Evolutionary conservation across 2,113 vertebrate genomes (phyloP), one percentile per base, ranked within the genome.

Genomic region (Oenanthe oenanthe): DNA sequence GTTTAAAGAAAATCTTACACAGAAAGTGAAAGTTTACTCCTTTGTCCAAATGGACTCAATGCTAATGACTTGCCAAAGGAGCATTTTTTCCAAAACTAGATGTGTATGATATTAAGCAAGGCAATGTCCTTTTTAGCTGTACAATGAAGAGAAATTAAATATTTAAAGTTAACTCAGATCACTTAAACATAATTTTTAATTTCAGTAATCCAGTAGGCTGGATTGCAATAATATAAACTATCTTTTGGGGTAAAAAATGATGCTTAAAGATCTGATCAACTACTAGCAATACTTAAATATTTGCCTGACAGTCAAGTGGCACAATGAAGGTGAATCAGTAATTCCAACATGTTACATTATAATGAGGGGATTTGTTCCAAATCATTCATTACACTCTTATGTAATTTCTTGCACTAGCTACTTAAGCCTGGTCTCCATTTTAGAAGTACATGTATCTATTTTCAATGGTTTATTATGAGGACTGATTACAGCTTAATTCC

Each of bases 31-130:
- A 78, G 79, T 83, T 73, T 63, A 90, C 48, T 89, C 60, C 92
- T 88, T 88, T 85, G 85, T 86, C 70, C 68, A 10, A 89, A 62
- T 60, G 38, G 11, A 73, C 89, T 88, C 15, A 14, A 48, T 83
- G 71, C 56, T 95, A 36, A 92, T 86, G 67, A 93, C 81, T 95
- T 97, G 97, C 96, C 97, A 97, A 97, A 95, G 89, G 89, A 92
- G 63, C 93, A 53, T 94, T 54, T 97, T 91, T 73, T 62, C 74
- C 81, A 79, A 66, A 94, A 67, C 0, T 2, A 57, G 45, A n/a
- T 94, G 29, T 74, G 15, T 76, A 15, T 80, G 60, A 38, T 88
- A n/a, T 2, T 90, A 70, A 89, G 51, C 54, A 82, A 79, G 31
- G 42, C 82, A 58, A 53, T 73, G 36, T 56, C 60, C 40, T 80